A percentile compares a stretch with the other conserved stretches of the same genome.
Conservation (phyloP, 2,888 invertebrate genomes). For the Drosophila neotestacea region DNA sequence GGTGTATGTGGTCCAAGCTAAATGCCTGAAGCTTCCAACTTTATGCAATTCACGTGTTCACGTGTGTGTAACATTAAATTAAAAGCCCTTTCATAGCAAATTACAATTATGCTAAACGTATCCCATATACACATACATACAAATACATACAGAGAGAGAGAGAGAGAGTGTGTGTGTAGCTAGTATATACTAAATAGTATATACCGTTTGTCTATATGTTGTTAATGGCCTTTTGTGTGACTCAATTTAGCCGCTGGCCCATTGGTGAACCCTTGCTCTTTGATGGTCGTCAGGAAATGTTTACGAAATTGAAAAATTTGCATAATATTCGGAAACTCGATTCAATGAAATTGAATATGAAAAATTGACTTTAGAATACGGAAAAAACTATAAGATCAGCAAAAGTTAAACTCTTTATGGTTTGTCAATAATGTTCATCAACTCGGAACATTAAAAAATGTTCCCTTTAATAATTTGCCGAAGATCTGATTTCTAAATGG, state of each 20-base stretch:
- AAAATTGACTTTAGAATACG: background rate
- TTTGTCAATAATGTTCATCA: too few species aligned
- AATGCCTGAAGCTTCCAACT: conserved; percentile 51
- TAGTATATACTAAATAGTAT: conserved; percentile 11
- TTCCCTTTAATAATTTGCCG: too few species aligned
- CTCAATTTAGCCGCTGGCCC: conserved; percentile 46
- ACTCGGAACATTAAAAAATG: too few species aligned
- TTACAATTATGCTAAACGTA: conserved; percentile 72
- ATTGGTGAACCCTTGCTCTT: conserved; percentile 51
- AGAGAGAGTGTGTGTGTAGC: background rate
- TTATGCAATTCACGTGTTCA: conserved; percentile 31
- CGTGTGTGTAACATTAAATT: conserved; percentile 63
- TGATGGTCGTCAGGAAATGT: conserved; percentile 33
- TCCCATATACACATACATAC: conserved; percentile 6
- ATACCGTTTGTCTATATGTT: conserved; percentile 3
- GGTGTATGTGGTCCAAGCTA: conserved; percentile 49
- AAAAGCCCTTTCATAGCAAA: conserved; percentile 70
- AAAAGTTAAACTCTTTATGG: background rate
- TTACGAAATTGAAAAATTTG: conserved; percentile 35
- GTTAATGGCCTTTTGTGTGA: conserved; percentile 38
- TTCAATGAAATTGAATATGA: background rate
- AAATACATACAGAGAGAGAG: background rate
- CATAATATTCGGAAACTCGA: conserved; percentile 31
- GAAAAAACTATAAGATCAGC: background rate
- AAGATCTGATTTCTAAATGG: background rate